Evolutionary conservation across 2,888 invertebrate species (phyloP), one percentile per base, ranked within the genome.

Genomic region (Bhutanitis thaidina): DNA sequence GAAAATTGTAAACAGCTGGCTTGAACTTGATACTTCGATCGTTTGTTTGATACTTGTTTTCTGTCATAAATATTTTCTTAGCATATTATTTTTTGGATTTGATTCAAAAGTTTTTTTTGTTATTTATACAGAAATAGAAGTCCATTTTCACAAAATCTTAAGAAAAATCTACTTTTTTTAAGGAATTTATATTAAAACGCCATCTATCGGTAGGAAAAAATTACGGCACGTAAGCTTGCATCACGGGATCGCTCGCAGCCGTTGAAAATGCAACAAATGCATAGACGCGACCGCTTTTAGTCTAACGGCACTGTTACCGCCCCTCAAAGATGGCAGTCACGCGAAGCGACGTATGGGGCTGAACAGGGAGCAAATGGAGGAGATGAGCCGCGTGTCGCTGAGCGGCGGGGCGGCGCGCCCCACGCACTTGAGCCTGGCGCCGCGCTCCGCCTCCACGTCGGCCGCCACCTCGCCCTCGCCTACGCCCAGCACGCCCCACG

Each of bases 341-440:
- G 84, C 87, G 89, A 90, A 89, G 84, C 77, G 89, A 82, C 88
- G 90, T 71, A 88, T 89, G 85, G 90, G 90, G 76, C 89, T 90
- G 81, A 90, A 89, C 83, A 83, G 88, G 74, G 90, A 90, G 74
- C 87, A 90, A 75, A 86, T 90, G 85, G 90, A 90, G 78, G 90
- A 87, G 70, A 84, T 90, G 86, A 85, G 80, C 75, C 81, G 78
- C 59, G 87, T 86, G 74, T 83, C 85, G 73, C 83, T 88, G 79
- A 77, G 76, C 55, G 78, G 73, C 70, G 73, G 57, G 64, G 69
- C 71, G 46, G 37, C 46, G 37, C 36, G 56, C 36, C 90, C 89
- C 52, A 87, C 86, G 67, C 88, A 86, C 74, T 82, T 90, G 60
- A 82, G 81, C 74, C 77, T 89, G 64, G 80, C 85, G 52, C 74